A percentile compares a stretch with the other conserved stretches of the same genome.
phyloP scores from a whole-genome alignment of 2,113 vertebrate species.

The Chitala chitala region DNA sequence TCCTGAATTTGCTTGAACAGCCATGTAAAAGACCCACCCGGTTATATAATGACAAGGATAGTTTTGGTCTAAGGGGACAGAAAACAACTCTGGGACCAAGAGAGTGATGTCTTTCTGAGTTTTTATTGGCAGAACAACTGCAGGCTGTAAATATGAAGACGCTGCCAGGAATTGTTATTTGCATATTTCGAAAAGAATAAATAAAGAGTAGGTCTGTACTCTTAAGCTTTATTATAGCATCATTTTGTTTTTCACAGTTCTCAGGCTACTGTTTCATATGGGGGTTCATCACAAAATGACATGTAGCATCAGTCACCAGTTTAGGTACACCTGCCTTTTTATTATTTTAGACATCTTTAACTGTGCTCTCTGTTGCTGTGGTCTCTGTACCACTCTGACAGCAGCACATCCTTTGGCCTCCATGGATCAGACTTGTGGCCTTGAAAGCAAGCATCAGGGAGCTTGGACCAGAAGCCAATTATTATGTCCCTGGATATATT shows the following conservation, averaged over 20 bases:
- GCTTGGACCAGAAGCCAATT: too few species aligned
- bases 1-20: neutral
- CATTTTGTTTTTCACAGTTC: neutral
- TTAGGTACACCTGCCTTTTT: too few species aligned
- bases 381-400: too few species aligned
- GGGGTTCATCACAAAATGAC: neutral
- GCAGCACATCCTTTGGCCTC: too few species aligned
- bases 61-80: neutral
- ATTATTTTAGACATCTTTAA: neutral
- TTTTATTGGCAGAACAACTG: neutral
- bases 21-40: neutral
- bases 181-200: neutral
- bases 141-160: constrained; percentile 1
- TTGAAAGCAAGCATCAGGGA: too few species aligned
- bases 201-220: neutral
- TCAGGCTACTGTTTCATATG: neutral
- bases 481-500: too few species aligned
- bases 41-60: neutral
- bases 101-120: neutral
- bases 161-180: constrained; percentile 9
- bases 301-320: too few species aligned
- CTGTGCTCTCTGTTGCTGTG: too few species aligned
- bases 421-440: too few species aligned
- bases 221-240: neutral
- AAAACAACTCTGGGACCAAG: neutral